Evolutionary conservation across 2,888 invertebrate genomes (phyloP).

Genomic region (Leistus spinibarbis): DNA sequence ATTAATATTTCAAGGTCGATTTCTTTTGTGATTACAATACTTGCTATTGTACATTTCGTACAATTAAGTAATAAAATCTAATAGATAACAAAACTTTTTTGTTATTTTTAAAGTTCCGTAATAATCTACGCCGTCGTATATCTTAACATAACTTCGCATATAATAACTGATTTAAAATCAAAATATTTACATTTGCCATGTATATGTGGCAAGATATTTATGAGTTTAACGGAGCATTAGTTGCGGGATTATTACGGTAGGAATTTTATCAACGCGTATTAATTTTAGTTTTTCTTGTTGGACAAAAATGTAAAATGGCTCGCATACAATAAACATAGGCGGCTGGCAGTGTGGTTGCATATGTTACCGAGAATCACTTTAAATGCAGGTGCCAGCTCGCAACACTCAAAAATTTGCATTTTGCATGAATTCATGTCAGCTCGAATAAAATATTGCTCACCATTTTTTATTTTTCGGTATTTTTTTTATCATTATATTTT

Average conservation of each 20-base stretch:
- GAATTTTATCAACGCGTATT: neutral
- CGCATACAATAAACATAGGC: neutral
- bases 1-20: no score
- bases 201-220: neutral
- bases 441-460: constrained; percentile 25
- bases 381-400: constrained; percentile 27
- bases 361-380: constrained; percentile 27
- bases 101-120: no score
- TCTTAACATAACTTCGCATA: neutral
- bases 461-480: neutral
- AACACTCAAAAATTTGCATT: constrained; percentile 33
- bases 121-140: neutral
- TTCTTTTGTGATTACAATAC: no score
- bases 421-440: constrained; percentile 22
- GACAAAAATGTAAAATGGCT: neutral
- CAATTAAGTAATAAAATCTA: neutral
- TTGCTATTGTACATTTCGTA: neutral
- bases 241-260: neutral
- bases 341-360: constrained; percentile 6
- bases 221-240: neutral
- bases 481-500: constrained; percentile 2
- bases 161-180: no score
- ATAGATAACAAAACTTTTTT: no score
- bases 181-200: neutral
- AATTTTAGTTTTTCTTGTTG: neutral